A percentile compares a stretch with the other conserved stretches of the same genome.
Conservation (phyloP, 2,888 invertebrate species). For the Drosophila dives region DNA sequence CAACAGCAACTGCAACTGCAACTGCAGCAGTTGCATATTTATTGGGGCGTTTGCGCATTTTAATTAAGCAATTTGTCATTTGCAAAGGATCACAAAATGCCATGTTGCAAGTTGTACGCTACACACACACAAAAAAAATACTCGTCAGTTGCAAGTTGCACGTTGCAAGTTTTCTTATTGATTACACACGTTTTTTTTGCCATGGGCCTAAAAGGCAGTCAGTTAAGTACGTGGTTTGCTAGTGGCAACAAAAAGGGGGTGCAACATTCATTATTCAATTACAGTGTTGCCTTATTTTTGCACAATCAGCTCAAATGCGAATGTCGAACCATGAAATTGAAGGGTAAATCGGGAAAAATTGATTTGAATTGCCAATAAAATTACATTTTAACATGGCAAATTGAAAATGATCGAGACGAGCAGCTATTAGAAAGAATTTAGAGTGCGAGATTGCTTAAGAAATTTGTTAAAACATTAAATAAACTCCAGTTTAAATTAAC, state of each 20-base stretch:
- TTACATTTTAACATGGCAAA: conserved; percentile 5
- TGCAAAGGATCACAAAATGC: conserved; percentile 37
- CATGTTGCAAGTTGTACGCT: conserved; percentile 26
- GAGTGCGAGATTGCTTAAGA: background rate
- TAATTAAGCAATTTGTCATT: conserved; percentile 80
- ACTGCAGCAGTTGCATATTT: conserved; percentile 71
- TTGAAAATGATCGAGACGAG: background rate
- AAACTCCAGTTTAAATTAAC: background rate
- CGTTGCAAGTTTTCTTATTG: conserved; percentile 50
- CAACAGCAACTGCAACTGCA: conserved; percentile 27
- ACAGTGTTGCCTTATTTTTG: conserved; percentile 24
- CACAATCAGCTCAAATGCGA: conserved; percentile 25
- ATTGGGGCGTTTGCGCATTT: conserved; percentile 78
- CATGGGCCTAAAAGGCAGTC: conserved; percentile 6
- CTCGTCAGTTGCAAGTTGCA: background rate
- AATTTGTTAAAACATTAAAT: background rate
- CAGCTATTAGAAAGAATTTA: background rate
- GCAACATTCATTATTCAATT: conserved; percentile 60
- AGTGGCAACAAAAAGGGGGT: conserved; percentile 24
- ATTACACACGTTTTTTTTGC: conserved; percentile 42
- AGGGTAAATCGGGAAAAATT: conserved; percentile 24
- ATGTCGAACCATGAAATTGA: conserved; percentile 32
- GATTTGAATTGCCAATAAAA: conserved; percentile 16
- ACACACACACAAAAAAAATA: background rate
- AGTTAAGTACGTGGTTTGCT: conserved; percentile 14